These are phyloP conservation scores for Penaeus monodon DNA, from an alignment of 2,888 invertebrate species.

Conservation along the genomic window DNA sequence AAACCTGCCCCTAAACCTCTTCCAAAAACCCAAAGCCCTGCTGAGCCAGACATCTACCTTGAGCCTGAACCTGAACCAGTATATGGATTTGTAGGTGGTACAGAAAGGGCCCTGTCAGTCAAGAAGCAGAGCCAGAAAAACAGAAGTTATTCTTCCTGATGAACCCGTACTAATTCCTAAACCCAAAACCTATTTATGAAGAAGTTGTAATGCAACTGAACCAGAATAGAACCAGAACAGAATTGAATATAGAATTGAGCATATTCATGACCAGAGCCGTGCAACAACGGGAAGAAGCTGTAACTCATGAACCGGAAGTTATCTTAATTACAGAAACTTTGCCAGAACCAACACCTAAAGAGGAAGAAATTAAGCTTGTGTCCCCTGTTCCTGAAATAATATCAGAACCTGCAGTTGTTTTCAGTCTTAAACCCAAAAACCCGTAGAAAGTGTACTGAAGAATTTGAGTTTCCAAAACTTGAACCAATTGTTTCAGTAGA, in stretches of 20 bases:
- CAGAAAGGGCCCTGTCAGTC: constrained; percentile 1
- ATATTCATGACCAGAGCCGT: too few relatives aligned
- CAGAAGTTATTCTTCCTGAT: background rate
- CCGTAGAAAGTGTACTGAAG: background rate
- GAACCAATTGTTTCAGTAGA: constrained; percentile 19
- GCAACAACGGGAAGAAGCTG: too few relatives aligned
- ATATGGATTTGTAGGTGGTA: constrained; percentile 42
- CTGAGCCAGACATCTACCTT: constrained; percentile 58
- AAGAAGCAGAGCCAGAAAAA: constrained; percentile 27
- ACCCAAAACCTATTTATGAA: background rate
- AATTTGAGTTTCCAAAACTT: background rate
- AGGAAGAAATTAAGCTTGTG: constrained; percentile 29
- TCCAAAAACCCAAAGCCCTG: constrained; percentile 23
- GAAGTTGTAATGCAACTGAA: constrained; percentile 5
- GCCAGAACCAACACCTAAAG: too few relatives aligned
- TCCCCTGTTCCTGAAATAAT: constrained; percentile 51
- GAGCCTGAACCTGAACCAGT: constrained; percentile 60
- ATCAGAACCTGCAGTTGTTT: constrained; percentile 1
- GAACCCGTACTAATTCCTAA: constrained; percentile 6
- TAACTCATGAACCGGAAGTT: too few relatives aligned
- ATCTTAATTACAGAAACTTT: too few relatives aligned
- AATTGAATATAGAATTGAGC: too few relatives aligned
- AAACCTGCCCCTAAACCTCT: constrained; percentile 26
- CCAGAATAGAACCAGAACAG: too few relatives aligned
- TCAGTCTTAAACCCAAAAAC: background rate